A percentile compares a stretch with the other conserved stretches of the same genome.
Conservation (phyloP, 2,797 vertebrate species). For the Catostomus latipinnis region DNA sequence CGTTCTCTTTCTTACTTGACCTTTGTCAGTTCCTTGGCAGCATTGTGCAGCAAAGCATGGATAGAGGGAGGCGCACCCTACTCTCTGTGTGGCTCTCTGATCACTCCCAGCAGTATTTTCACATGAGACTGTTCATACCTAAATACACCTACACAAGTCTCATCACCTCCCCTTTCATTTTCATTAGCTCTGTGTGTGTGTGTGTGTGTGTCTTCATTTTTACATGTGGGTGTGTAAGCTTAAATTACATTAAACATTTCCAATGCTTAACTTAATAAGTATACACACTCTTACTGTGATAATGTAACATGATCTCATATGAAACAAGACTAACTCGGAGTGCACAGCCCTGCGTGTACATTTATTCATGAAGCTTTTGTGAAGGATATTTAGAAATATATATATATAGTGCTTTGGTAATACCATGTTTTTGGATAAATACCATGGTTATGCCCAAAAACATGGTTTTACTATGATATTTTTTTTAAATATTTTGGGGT, state of each 20-base stretch:
- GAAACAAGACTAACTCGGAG: too few species aligned
- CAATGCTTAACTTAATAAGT: too few species aligned
- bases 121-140: conserved; percentile 79
- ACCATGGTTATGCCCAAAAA: too few species aligned
- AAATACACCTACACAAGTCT: conserved; percentile 80
- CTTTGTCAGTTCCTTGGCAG: conserved; percentile 54
- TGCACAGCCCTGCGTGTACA: too few species aligned
- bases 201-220: conserved; percentile 28
- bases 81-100: conserved; percentile 61
- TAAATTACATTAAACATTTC: conserved; percentile 39
- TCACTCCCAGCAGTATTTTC: conserved; percentile 70
- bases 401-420: too few species aligned
- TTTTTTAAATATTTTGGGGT: too few species aligned
- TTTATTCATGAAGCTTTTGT: too few species aligned
- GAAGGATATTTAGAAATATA: too few species aligned
- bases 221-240: conserved; percentile 44
- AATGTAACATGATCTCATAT: too few species aligned
- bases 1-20: conserved; percentile 55
- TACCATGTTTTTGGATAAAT: too few species aligned
- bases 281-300: too few species aligned
- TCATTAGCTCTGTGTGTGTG: conserved; percentile 40
- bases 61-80: conserved; percentile 59
- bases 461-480: too few species aligned
- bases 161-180: conserved; percentile 70
- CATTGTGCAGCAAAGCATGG: conserved; percentile 56